Evolutionary conservation across 2,888 invertebrate genomes (phyloP).

Genomic region (Pinctada fucata): DNA sequence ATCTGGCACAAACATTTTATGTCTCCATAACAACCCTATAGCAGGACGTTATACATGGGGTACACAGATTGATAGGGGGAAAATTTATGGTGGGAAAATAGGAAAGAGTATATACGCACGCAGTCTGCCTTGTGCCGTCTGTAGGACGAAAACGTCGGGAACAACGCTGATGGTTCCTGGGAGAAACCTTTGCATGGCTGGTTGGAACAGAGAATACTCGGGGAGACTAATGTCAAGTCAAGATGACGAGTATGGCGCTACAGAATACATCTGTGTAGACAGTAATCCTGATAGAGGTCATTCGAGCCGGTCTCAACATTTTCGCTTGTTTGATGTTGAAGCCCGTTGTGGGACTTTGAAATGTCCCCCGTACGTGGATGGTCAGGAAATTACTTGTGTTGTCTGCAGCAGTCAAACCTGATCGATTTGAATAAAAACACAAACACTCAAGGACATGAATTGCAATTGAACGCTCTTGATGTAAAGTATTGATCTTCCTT

Average conservation of each 20-base stretch:
- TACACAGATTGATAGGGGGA: too few species aligned
- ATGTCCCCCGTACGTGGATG: constrained; percentile 2
- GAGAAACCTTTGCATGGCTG: not conserved
- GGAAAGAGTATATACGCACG: too few species aligned
- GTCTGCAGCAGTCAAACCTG: not conserved
- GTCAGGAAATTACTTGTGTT: constrained; percentile 5
- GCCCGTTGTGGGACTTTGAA: constrained; percentile 11
- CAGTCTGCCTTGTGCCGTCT: constrained; percentile 2
- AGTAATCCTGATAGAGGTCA: not conserved
- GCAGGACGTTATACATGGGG: too few species aligned
- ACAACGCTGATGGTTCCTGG: not conserved
- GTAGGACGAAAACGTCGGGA: not conserved
- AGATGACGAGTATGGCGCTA: too few species aligned
- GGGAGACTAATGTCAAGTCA: not conserved
- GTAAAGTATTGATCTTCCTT: too few species aligned
- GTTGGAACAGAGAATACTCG: not conserved
- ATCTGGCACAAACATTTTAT: not conserved
- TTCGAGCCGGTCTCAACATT: not conserved
- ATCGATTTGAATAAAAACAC: too few species aligned
- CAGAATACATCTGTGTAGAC: not conserved
- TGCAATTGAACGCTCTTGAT: too few species aligned
- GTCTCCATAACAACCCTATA: not conserved
- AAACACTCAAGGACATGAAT: too few species aligned
- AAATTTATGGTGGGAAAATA: too few species aligned
- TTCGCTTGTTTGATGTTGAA: not conserved